These are phyloP conservation scores for Willisornis vidua DNA, from an alignment of 2,113 vertebrate genomes.

Conservation along the genomic window DNA sequence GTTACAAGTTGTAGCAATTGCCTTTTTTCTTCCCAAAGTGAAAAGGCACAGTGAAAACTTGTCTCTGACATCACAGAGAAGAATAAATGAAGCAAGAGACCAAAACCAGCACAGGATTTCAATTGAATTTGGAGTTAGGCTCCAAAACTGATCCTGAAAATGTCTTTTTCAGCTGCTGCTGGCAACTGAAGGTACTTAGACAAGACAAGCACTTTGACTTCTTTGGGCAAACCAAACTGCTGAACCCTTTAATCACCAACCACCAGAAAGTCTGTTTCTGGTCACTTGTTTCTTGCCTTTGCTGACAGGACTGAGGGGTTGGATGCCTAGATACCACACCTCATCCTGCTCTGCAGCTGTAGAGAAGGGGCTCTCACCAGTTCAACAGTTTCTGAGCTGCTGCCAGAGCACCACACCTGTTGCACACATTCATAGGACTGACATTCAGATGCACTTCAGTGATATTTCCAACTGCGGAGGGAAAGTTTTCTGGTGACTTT, in stretches of 20 bases:
- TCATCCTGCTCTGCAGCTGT: neutral
- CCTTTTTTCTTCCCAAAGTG: neutral
- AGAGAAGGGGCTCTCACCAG: neutral
- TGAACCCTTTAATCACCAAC: neutral
- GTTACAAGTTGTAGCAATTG: neutral
- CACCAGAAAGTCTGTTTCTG: neutral
- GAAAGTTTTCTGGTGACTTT: neutral
- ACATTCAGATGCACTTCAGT: neutral
- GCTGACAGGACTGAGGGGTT: neutral
- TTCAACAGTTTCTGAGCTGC: neutral
- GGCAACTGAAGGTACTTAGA: neutral
- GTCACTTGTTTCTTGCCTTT: neutral
- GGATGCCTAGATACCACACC: neutral
- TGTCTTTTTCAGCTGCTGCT: neutral
- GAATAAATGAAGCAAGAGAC: neutral
- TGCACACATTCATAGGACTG: neutral
- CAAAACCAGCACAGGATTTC: neutral
- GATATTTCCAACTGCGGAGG: neutral
- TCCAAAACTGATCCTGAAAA: neutral
- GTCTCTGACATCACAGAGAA: fast-evolving
- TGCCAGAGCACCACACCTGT: neutral
- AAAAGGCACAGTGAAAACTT: neutral
- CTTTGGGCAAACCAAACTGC: neutral
- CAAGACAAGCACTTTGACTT: neutral
- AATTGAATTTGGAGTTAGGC: neutral